Conservation (phyloP, 2,113 vertebrate genomes). For the Mellivora capensis region DNA sequence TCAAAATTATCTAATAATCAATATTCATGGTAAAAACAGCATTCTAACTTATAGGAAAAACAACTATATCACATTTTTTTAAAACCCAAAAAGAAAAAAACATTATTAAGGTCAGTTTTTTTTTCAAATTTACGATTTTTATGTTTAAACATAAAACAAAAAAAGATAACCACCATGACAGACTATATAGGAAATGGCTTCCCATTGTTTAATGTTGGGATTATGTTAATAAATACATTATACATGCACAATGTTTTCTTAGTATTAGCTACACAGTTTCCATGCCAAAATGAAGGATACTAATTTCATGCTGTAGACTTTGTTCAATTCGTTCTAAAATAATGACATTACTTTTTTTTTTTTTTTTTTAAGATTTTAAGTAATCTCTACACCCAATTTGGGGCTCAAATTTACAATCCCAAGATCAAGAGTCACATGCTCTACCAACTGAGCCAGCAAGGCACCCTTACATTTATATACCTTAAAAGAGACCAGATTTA, state of each 20-base stretch:
- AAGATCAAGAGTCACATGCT: neutral
- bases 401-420: neutral
- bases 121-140: neutral
- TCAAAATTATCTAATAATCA: neutral
- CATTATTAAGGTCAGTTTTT: neutral
- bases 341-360: neutral
- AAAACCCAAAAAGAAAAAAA: neutral
- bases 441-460: neutral
- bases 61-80: neutral
- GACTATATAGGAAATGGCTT: neutral
- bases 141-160: neutral
- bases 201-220: neutral
- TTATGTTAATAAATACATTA: neutral
- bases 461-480: neutral
- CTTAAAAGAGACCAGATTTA: neutral
- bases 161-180: neutral
- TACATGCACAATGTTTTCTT: neutral
- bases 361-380: neutral
- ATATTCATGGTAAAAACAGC: neutral
- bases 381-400: neutral
- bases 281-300: neutral
- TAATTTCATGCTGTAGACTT: neutral
- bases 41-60: slow-evolving; percentile 19
- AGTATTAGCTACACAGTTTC: neutral
- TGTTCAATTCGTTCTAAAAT: neutral